Evolutionary conservation across 2,888 invertebrate genomes (phyloP).

Genomic region (Pseudolycoriella hygida): DNA sequence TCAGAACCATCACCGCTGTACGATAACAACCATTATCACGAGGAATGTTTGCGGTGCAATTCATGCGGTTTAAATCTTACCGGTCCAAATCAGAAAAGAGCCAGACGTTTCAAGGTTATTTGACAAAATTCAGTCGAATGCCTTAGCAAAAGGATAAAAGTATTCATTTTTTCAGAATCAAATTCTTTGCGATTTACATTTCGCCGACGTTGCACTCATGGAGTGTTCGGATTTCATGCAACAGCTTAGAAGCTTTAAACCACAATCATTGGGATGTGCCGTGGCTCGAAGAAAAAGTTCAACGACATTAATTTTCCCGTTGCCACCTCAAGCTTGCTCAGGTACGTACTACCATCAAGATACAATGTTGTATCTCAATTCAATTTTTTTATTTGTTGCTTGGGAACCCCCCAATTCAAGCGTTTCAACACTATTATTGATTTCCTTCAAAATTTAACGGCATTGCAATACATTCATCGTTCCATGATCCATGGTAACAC

Average conservation of each 20-base stretch:
- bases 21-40: conserved; percentile 93
- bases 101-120: conserved; percentile 40
- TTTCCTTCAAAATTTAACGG: too few relatives aligned
- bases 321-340: conserved; percentile 88
- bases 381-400: not conserved
- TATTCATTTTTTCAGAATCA: conserved; percentile 46
- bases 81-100: conserved; percentile 66
- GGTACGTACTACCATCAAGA: too few relatives aligned
- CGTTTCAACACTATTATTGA: too few relatives aligned
- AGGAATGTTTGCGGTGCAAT: conserved; percentile 93
- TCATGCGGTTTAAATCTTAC: conserved; percentile 86
- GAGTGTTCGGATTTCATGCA: conserved; percentile 96
- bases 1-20: conserved; percentile 80
- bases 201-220: conserved; percentile 92
- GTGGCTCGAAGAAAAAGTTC: conserved; percentile 86
- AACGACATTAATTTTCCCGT: conserved; percentile 82
- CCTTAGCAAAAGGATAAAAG: too few relatives aligned
- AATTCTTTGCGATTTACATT: conserved; percentile 89
- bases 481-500: too few relatives aligned
- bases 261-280: conserved; percentile 87
- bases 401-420: too few relatives aligned
- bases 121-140: too few relatives aligned
- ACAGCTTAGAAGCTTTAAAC: conserved; percentile 88
- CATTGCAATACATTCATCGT: too few relatives aligned
- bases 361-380: not conserved